These are phyloP conservation scores for Taxidea taxus DNA, from an alignment of 2,113 vertebrate species.

Conservation along the genomic window DNA sequence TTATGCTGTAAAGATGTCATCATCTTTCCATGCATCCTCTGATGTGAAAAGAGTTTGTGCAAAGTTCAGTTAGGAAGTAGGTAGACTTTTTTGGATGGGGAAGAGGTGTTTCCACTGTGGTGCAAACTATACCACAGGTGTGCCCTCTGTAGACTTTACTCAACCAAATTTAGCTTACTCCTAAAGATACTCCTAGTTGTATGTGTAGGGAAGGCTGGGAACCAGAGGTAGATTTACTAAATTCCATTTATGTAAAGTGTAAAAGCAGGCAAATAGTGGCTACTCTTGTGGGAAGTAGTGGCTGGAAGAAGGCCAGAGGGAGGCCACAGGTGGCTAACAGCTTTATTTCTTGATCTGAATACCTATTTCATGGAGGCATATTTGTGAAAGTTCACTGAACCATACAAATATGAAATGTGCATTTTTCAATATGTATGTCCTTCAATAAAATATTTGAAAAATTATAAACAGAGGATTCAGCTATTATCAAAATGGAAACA, in stretches of 20 bases:
- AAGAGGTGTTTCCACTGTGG: neutral
- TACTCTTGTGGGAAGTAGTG: neutral
- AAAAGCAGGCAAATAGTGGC: neutral
- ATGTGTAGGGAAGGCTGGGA: neutral
- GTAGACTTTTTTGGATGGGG: neutral
- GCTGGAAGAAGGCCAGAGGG: neutral
- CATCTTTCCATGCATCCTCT: neutral
- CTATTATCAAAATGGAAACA: neutral
- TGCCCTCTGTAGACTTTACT: neutral
- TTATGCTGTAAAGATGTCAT: neutral
- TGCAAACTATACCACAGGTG: neutral
- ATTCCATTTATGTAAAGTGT: neutral
- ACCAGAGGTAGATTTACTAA: neutral
- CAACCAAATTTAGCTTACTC: neutral
- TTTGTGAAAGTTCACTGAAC: neutral
- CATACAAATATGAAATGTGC: neutral
- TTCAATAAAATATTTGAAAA: conserved; percentile 21
- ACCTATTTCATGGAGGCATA: neutral
- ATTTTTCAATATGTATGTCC: neutral
- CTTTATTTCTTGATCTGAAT: neutral
- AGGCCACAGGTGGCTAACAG: neutral
- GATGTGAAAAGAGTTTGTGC: neutral
- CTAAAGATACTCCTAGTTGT: neutral
- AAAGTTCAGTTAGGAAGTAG: neutral
- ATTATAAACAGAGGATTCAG: neutral